phyloP scores from a whole-genome alignment of 2,888 invertebrate genomes.

The Abrostola triplasia region DNA sequence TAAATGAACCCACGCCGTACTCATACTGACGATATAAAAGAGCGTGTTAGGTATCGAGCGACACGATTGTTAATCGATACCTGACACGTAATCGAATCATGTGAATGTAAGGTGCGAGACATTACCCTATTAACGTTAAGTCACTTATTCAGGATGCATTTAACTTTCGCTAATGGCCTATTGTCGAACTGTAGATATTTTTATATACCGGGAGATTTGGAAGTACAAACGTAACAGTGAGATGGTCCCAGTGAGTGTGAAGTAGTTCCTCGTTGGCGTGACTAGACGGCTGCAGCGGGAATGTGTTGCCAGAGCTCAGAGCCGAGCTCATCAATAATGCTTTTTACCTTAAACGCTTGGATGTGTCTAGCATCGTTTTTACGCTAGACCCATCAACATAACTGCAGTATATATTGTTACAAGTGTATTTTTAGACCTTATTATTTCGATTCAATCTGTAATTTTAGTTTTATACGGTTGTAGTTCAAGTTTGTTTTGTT shows the following conservation, averaged over 20 bases:
- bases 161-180: constrained; percentile 82
- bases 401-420: constrained; percentile 31
- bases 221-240: constrained; percentile 69
- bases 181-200: constrained; percentile 73
- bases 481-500: constrained; percentile 22
- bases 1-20: constrained; percentile 32
- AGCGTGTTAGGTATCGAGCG: constrained; percentile 41
- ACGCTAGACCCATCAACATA: constrained; percentile 19
- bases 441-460: constrained; percentile 4
- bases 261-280: constrained; percentile 46
- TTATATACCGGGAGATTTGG: constrained; percentile 62
- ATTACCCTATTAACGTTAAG: constrained; percentile 52
- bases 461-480: constrained; percentile 6
- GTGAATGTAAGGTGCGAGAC: constrained; percentile 49
- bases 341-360: constrained; percentile 16
- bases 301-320: constrained; percentile 8
- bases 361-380: constrained; percentile 10
- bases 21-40: constrained; percentile 29
- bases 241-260: constrained; percentile 47
- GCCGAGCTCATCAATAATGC: constrained; percentile 8
- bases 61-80: constrained; percentile 42
- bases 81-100: constrained; percentile 44
- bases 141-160: constrained; percentile 70
- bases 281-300: constrained; percentile 43
- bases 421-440: constrained; percentile 40